Evolutionary conservation across 2,797 vertebrate genomes (phyloP).

Genomic region (Enteromius argenteus): DNA sequence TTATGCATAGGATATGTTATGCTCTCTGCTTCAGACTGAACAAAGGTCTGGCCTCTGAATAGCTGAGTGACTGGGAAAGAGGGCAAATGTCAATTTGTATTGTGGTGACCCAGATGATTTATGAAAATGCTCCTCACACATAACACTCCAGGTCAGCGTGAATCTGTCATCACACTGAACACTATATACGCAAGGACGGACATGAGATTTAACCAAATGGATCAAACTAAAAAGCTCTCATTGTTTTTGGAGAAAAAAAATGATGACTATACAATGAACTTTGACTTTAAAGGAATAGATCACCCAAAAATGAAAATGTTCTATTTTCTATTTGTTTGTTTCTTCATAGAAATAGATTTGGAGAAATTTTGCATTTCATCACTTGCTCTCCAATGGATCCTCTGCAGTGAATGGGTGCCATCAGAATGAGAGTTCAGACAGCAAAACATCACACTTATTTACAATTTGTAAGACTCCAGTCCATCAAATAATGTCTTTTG

Average conservation of each 20-base stretch:
- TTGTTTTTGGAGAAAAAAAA: not conserved
- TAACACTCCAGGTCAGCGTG: not conserved
- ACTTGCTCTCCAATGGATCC: not conserved
- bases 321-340: not conserved
- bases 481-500: not conserved
- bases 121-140: slow-evolving; percentile 38
- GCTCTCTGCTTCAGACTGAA: slow-evolving; percentile 54
- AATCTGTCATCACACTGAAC: not conserved
- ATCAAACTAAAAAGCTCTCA: not conserved
- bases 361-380: not conserved
- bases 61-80: slow-evolving; percentile 54
- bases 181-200: not conserved
- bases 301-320: not conserved
- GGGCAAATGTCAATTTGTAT: slow-evolving; percentile 42
- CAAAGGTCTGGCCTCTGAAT: slow-evolving; percentile 56
- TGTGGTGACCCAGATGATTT: slow-evolving; percentile 35
- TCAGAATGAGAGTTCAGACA: not conserved
- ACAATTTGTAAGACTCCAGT: not conserved
- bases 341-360: not conserved
- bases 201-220: not conserved
- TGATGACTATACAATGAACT: not conserved
- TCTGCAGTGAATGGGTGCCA: not conserved
- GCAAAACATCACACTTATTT: too few species aligned
- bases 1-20: slow-evolving; percentile 69
- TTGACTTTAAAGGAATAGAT: not conserved